These are phyloP conservation scores for Dryomyza anilis DNA, from an alignment of 2,888 invertebrate genomes.

Conservation along the genomic window DNA sequence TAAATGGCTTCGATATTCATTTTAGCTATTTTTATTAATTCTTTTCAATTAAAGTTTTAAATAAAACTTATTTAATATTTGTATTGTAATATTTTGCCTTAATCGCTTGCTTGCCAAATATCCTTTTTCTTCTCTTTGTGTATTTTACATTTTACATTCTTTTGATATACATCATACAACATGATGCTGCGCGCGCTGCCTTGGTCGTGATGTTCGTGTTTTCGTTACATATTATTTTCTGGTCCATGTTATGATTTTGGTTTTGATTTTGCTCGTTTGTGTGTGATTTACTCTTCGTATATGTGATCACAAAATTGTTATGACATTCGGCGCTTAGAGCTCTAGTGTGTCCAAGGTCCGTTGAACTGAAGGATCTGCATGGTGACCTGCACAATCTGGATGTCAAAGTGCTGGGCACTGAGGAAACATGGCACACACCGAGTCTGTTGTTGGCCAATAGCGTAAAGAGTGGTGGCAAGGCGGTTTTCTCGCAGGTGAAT, in stretches of 20 bases:
- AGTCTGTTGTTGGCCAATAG: conserved; percentile 75
- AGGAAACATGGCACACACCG: conserved; percentile 88
- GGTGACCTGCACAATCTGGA: conserved; percentile 71
- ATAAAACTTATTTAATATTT: no score
- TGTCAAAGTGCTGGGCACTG: conserved; percentile 78
- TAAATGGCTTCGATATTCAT: not conserved
- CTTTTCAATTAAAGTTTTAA: not conserved
- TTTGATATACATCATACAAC: not conserved
- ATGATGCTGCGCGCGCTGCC: not conserved
- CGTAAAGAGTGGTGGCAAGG: conserved; percentile 70
- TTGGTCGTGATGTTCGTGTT: conserved; percentile 22
- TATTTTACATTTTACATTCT: not conserved
- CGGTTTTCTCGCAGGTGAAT: conserved; percentile 78
- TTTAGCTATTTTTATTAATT: not conserved
- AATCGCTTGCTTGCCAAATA: not conserved
- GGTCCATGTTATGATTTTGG: conserved; percentile 42
- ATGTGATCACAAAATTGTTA: conserved; percentile 44
- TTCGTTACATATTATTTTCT: conserved; percentile 36
- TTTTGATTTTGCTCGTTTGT: conserved; percentile 45
- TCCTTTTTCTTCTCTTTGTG: not conserved
- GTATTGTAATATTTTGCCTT: no score
- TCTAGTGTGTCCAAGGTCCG: conserved; percentile 63
- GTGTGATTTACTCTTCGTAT: conserved; percentile 51
- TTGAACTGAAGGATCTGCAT: conserved; percentile 63
- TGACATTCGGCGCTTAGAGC: conserved; percentile 57